Base-by-base conservation (phyloP, 1,140 invertebrate species). In the Drusus annulatus region DNA sequence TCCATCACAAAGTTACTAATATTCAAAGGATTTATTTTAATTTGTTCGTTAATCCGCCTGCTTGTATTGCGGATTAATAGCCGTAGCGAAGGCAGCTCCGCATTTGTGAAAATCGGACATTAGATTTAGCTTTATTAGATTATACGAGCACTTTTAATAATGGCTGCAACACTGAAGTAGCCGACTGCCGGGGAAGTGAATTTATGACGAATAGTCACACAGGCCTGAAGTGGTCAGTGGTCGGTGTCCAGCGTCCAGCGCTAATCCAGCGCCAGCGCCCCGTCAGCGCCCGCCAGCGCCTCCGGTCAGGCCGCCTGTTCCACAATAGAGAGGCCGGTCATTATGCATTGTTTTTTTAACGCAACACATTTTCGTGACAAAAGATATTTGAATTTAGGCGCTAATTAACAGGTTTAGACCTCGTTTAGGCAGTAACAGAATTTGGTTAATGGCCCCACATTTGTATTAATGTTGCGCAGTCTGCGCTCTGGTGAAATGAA, bases 61-160 rank as follows among this genome's bases (percentile, higher is more conserved):
- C 4, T 36, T 36, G 31, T 36, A 36, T 36, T 4, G 31, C 21
- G 31, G 63, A 68, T 68, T 68, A 50, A 68, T 21, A 23, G 63
- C 63, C 63, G 63, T n/a, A 45, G 28, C 63, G 31, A 21, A 21
- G 25, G 25, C 25, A 28, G 25, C 25, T 21, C 36, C 73, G 31
- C 23, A 54, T 75, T 75, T 75, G 54, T 60, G 52, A 75, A 75
- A 75, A 60, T 56, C 73, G 36, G 28, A 58, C 54, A 31, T 58
- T 52, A 52, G 52, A 74, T 74, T 74, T 74, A 54, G 50, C 19
- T 74, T 74, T 74, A 74, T 74, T 74, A 74, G 69, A 74, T 74
- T 74, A 74, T 74, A 74, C 50, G 10, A 74, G 7, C 69, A 51
- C 45, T 54, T 74, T 74, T 25, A 74, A 74, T 74, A 28, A 74